phyloP scores from a whole-genome alignment of 2,888 invertebrate genomes.

The Lithophane semibrunnea region DNA sequence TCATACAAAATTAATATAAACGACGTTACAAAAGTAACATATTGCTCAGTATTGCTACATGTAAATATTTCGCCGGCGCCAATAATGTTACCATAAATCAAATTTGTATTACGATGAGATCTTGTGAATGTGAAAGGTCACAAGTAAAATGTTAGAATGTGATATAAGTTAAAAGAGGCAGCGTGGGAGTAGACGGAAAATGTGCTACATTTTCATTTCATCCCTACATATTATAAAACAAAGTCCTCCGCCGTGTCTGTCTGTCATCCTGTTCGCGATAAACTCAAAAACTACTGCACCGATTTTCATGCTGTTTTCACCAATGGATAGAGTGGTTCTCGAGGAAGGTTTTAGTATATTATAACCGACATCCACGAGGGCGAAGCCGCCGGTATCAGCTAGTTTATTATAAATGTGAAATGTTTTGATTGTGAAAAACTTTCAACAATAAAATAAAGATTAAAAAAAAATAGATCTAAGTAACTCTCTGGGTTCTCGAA shows the following conservation, averaged over 20 bases:
- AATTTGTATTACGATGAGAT: slow-evolving; percentile 92
- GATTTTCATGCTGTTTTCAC: no score
- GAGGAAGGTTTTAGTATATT: no score
- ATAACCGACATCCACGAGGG: no score
- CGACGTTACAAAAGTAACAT: slow-evolving; percentile 42
- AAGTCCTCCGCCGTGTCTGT: no score
- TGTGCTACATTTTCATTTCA: background rate
- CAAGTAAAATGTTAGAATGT: slow-evolving; percentile 1
- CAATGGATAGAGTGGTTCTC: no score
- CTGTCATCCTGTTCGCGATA: no score
- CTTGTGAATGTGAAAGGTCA: slow-evolving; percentile 35
- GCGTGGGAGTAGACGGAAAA: background rate
- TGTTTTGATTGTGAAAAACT: background rate
- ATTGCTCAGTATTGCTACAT: slow-evolving; percentile 51
- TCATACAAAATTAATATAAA: slow-evolving; percentile 50
- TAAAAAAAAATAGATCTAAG: no score
- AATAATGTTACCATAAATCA: slow-evolving; percentile 91
- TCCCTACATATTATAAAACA: no score
- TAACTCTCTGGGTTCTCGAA: no score
- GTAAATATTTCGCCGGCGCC: slow-evolving; percentile 66
- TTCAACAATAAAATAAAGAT: background rate
- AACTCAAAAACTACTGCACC: no score
- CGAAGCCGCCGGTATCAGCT: no score
- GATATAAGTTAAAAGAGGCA: background rate
- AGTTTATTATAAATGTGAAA: no score